Evolutionary conservation across 2,113 vertebrate species (phyloP).

Genomic region (Egretta garzetta): DNA sequence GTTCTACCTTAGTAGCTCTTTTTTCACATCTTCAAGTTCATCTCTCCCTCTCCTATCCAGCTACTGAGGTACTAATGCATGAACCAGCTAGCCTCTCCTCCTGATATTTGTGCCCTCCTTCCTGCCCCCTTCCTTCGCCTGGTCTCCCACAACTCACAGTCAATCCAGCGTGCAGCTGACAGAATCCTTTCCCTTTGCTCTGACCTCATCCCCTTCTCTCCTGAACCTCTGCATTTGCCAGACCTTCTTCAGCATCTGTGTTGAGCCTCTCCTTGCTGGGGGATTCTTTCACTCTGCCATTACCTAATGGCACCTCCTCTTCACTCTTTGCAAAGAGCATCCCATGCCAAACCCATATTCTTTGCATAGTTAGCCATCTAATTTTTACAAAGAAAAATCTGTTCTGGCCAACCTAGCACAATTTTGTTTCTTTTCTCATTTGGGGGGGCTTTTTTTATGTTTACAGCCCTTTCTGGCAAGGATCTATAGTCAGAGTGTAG

Average conservation of each 20-base stretch:
- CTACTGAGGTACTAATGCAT: neutral
- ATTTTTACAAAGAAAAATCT: neutral
- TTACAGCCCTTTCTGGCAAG: neutral
- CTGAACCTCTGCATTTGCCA: neutral
- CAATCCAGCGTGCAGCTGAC: neutral
- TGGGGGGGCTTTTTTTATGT: accelerated
- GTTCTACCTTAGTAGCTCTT: neutral
- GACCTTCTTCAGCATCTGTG: neutral
- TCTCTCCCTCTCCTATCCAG: neutral
- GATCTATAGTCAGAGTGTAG: neutral
- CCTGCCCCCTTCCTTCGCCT: neutral
- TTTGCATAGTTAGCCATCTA: neutral
- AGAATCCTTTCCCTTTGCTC: neutral
- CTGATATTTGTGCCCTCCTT: neutral
- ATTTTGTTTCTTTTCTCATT: neutral
- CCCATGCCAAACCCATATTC: neutral
- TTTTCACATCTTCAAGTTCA: neutral
- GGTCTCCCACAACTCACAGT: neutral
- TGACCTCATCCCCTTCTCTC: neutral
- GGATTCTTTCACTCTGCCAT: neutral
- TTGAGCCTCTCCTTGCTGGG: neutral
- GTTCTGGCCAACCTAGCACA: neutral
- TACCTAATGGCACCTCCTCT: neutral
- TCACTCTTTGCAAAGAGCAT: neutral
- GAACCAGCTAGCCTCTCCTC: neutral